Evolutionary conservation across 2,797 vertebrate genomes (phyloP).

Genomic region (Momotus momota): DNA sequence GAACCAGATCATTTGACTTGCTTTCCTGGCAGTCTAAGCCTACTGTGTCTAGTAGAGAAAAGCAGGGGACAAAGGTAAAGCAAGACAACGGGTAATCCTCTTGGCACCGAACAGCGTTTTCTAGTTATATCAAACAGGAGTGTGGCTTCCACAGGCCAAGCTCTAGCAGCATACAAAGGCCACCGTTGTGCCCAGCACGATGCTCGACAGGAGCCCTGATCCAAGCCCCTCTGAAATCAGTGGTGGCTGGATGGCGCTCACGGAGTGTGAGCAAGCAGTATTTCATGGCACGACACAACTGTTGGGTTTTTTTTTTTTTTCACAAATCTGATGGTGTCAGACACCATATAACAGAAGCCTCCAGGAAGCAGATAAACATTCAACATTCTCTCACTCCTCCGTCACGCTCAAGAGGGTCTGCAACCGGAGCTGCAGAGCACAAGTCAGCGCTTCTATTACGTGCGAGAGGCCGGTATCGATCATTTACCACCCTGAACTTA

Average conservation of each 20-base stretch:
- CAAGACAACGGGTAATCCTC: not conserved
- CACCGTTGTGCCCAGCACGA: fast-evolving
- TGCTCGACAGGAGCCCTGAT: not conserved
- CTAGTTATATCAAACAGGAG: not conserved
- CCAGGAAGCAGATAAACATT: not conserved
- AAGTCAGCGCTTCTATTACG: not conserved
- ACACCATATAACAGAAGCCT: not conserved
- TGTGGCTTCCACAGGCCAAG: not conserved
- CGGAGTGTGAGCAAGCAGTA: not conserved
- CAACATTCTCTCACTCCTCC: not conserved
- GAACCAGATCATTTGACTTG: not conserved
- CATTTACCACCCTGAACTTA: not conserved
- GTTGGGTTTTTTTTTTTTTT: fast-evolving
- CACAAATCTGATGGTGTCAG: not conserved
- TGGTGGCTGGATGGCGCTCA: not conserved
- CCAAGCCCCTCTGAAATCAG: not conserved
- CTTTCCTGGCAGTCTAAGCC: not conserved
- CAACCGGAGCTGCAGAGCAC: not conserved
- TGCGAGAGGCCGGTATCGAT: not conserved
- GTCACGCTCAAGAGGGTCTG: not conserved
- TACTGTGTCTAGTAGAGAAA: not conserved
- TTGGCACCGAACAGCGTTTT: not conserved
- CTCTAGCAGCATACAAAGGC: fast-evolving
- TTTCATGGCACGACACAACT: not conserved
- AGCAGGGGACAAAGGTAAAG: not conserved